These are phyloP conservation scores for Rhabdomys pumilio DNA, from an alignment of 2,797 vertebrate genomes.

Conservation along the genomic window DNA sequence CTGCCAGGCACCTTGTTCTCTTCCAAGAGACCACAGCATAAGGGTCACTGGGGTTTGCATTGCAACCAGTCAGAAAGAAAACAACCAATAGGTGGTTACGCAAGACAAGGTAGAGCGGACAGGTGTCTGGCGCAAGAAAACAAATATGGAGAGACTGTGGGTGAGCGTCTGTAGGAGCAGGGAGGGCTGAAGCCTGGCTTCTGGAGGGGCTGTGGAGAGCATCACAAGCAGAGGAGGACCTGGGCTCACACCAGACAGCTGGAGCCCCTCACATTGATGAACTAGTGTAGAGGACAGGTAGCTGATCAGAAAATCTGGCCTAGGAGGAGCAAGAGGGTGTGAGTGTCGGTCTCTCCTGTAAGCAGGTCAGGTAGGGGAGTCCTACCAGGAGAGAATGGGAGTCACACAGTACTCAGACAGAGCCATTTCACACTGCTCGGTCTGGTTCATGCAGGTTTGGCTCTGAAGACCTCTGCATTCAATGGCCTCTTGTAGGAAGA, in stretches of 20 bases:
- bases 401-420: not conserved
- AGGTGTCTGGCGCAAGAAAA: accelerated
- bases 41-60: accelerated
- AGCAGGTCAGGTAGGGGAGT: not conserved
- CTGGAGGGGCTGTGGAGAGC: not conserved
- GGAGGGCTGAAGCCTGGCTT: not conserved
- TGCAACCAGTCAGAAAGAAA: not conserved
- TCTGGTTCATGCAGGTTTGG: not conserved
- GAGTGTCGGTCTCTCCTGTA: too few relatives aligned
- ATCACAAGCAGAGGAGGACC: accelerated
- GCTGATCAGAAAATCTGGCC: accelerated
- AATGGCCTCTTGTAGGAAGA: accelerated
- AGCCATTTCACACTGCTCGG: accelerated
- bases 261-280: accelerated
- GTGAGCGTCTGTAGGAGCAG: not conserved
- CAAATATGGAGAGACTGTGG: not conserved
- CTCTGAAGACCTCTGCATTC: not conserved
- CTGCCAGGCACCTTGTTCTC: not conserved
- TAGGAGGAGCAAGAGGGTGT: accelerated
- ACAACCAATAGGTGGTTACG: accelerated
- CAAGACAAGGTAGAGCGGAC: accelerated
- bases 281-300: not conserved
- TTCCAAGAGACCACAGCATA: accelerated
- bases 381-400: accelerated
- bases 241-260: not conserved